Conservation (phyloP, 2,113 vertebrate species). For the Gila orcuttii region DNA sequence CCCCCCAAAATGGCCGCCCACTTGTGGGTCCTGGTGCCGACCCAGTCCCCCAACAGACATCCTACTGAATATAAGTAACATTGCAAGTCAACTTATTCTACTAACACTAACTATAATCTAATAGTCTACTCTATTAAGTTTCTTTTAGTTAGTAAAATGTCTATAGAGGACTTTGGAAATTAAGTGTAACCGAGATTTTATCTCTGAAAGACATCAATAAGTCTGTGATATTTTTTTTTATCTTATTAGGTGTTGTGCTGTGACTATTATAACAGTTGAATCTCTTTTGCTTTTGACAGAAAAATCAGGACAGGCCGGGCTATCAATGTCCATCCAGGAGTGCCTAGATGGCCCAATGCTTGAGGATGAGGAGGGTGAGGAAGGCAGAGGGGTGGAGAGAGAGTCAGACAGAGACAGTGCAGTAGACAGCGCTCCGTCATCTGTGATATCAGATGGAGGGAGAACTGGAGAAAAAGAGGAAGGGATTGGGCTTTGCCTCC, state of each 20-base stretch:
- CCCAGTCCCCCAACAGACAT: too few relatives aligned
- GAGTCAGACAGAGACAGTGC: conserved; percentile 92
- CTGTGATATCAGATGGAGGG: conserved; percentile 79
- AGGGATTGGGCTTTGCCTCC: conserved; percentile 81
- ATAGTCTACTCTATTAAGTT: too few relatives aligned
- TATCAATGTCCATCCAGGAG: conserved; percentile 79
- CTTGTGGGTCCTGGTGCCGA: too few relatives aligned
- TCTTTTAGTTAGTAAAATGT: too few relatives aligned
- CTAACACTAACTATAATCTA: too few relatives aligned
- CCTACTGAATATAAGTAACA: too few relatives aligned
- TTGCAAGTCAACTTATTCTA: too few relatives aligned
- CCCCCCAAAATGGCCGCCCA: too few relatives aligned
- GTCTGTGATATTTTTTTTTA: background rate
- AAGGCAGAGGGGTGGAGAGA: conserved; percentile 72
- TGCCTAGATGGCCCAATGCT: conserved; percentile 78
- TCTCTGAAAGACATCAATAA: background rate
- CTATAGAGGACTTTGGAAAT: too few relatives aligned
- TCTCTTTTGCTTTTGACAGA: background rate
- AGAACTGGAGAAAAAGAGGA: conserved; percentile 79
- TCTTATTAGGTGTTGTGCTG: background rate
- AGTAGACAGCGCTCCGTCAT: conserved; percentile 84
- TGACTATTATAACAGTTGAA: background rate
- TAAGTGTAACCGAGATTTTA: background rate
- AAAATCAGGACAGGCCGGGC: conserved; percentile 72
- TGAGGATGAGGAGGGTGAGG: conserved; percentile 81